These are phyloP conservation scores for Orientallactaga bullata DNA, from an alignment of 2,113 vertebrate species.

Conservation along the genomic window DNA sequence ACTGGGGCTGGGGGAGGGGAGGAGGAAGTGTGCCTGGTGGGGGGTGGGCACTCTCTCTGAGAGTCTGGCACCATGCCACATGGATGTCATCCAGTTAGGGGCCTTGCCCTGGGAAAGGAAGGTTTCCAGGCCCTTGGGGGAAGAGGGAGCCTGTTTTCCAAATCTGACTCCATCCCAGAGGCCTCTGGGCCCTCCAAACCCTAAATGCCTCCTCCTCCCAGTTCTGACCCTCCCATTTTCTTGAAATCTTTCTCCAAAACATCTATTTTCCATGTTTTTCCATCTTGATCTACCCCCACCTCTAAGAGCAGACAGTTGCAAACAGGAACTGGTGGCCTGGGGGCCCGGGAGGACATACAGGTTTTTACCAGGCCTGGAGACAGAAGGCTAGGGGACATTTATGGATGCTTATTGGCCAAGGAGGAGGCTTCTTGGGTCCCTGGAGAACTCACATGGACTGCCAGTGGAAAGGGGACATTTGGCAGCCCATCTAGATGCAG, in stretches of 20 bases:
- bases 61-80: slow-evolving; percentile 50
- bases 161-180: background rate
- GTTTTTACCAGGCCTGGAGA: background rate
- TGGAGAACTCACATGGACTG: background rate
- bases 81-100: slow-evolving; percentile 27
- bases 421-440: background rate
- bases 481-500: background rate
- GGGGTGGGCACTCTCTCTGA: slow-evolving; percentile 43
- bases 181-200: background rate
- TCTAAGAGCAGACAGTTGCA: background rate
- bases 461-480: background rate
- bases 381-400: background rate
- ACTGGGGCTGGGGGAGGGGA: slow-evolving; percentile 71
- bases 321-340: background rate
- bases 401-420: background rate
- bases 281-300: background rate
- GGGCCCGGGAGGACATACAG: background rate
- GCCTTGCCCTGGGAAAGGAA: slow-evolving; percentile 39
- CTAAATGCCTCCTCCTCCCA: background rate
- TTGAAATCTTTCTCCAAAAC: slow-evolving; percentile 39
- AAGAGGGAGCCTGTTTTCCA: slow-evolving; percentile 13
- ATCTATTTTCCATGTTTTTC: background rate
- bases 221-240: background rate
- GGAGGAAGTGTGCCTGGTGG: slow-evolving; percentile 5
- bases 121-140: background rate